These are phyloP conservation scores for Oncorhynchus kisutch DNA, from an alignment of 2,113 vertebrate genomes.

Conservation along the genomic window DNA sequence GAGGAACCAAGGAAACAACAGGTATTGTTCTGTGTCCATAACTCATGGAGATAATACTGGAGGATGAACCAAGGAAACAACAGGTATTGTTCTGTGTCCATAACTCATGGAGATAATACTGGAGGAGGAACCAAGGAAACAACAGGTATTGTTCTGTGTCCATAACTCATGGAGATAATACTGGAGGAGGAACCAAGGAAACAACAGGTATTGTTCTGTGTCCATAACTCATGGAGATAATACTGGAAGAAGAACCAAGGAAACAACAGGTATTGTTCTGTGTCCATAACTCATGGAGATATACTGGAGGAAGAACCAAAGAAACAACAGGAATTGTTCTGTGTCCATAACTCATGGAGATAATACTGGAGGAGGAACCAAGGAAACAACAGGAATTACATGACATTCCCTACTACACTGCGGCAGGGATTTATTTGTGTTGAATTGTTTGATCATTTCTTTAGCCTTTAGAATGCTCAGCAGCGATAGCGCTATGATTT, in stretches of 20 bases:
- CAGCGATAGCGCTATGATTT: background rate
- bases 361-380: background rate
- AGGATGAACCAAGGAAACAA: conserved; percentile 10
- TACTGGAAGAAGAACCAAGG: background rate
- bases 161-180: background rate
- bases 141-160: background rate
- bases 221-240: background rate
- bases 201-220: conserved; percentile 12
- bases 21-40: background rate
- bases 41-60: background rate
- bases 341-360: background rate
- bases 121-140: no score
- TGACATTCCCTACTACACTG: background rate
- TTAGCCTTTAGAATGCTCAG: conserved; percentile 16
- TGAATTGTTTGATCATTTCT: conserved; percentile 22
- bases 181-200: background rate
- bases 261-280: conserved; percentile 7
- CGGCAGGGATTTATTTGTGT: conserved; percentile 9
- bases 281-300: background rate
- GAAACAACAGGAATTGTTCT: conserved; percentile 5
- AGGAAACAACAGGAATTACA: conserved; percentile 23
- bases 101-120: background rate
- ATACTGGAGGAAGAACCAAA: background rate
- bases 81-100: background rate
- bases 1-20: no score